Conservation (phyloP, 2,113 vertebrate species). For the Tursiops truncatus region DNA sequence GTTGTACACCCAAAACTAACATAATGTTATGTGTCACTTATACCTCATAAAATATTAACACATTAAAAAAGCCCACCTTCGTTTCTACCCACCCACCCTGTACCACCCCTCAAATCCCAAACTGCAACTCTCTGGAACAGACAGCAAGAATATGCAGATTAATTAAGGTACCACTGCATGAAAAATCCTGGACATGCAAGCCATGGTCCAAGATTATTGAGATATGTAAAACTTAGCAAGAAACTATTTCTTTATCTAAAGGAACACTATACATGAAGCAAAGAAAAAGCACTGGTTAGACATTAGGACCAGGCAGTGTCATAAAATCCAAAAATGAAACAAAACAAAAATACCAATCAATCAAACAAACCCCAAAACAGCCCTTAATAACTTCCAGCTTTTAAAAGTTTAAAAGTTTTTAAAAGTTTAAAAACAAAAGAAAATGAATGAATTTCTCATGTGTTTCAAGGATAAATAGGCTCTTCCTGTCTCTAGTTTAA, state of each 20-base stretch:
- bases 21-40: neutral
- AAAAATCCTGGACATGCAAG: neutral
- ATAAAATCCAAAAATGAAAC: neutral
- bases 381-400: neutral
- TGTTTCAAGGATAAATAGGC: neutral
- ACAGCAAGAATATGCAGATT: neutral
- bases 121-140: neutral
- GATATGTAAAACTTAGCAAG: neutral
- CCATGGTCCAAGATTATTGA: neutral
- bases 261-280: neutral
- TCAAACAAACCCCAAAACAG: neutral
- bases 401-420: neutral
- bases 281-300: neutral
- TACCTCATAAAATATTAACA: neutral
- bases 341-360: neutral
- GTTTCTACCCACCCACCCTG: neutral
- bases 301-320: neutral
- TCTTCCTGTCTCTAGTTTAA: neutral
- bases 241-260: neutral
- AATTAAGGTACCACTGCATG: neutral
- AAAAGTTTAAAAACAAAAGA: slow-evolving; percentile 27
- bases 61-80: neutral
- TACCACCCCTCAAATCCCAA: neutral
- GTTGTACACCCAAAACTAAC: neutral
- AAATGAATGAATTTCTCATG: slow-evolving; percentile 2